Base-by-base conservation (phyloP, 2,797 vertebrate genomes). In the Sebastes hubbsi region DNA sequence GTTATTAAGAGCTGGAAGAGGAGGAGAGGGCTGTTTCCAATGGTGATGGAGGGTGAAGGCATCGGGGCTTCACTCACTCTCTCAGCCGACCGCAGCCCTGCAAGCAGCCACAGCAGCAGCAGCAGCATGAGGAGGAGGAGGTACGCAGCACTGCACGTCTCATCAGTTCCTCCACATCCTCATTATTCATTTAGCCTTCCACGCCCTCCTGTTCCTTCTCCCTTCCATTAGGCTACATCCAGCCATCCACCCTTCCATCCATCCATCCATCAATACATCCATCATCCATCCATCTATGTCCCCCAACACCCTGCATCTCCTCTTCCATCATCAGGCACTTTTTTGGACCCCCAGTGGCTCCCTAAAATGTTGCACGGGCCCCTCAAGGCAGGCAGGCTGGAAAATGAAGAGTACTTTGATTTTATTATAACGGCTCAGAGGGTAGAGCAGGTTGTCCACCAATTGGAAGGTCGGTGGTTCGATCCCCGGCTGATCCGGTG, bases 31-130 rank as follows among this genome's bases (percentile, higher is more conserved):
- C 93, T 91, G 93, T 88, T 80, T 25, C 25, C 54, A 8, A 4
- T 12, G 95, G 93, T 80, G 96, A 97, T 97, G 97, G 97, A 92
- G 94, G 92, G 94, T 86, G 82, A 84, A 94, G 88, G 90, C 90
- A 89, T 90, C 95, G 93, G 83, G 87, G 87, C 80, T 88, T 63
- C 72, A 42, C 82, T 5, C 81, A 32, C 86, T 87, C 80, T 67
- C 42, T 64, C 82, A 75, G 86, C 90, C 85, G 77, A 84, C 86
- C 80, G 88, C 90, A 91, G 89, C 87, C 83, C 84, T 6, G 68
- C 36, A 75, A 83, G 84, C 71, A 80, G 81, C 81, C 62, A 4
- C 27, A 27, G 38, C 42, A 46, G 87, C 87, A 83, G 72, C 80
- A 58, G 69, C 77, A 76, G 71, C 77, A 85, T 59, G 77, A 86